Evolutionary conservation across 2,888 invertebrate genomes (phyloP).

Genomic region (Bimastos eiseni): DNA sequence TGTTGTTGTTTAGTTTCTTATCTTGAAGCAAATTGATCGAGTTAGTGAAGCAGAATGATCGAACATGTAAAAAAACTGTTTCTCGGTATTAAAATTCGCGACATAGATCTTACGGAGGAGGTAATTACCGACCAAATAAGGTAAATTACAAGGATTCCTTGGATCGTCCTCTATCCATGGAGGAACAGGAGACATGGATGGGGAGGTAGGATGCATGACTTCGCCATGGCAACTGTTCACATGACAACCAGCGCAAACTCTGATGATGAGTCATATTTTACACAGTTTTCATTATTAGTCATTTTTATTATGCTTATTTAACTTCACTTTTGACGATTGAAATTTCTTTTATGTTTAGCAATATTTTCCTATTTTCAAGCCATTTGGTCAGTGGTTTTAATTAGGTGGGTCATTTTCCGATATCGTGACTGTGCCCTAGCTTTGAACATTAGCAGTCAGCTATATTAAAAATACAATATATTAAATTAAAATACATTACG

Average conservation of each 20-base stretch:
- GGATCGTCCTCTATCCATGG: constrained; percentile 19
- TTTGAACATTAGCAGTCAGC: neutral
- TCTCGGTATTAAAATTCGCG: neutral
- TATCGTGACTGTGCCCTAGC: neutral
- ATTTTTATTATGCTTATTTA: neutral
- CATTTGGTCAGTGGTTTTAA: neutral
- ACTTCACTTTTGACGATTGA: neutral
- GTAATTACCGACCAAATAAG: neutral
- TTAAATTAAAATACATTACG: neutral
- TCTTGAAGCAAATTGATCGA: no score
- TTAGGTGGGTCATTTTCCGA: neutral
- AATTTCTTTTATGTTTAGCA: neutral
- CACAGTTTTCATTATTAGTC: no score
- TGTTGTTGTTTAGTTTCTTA: no score
- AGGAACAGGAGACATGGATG: constrained; percentile 34
- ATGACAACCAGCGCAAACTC: neutral
- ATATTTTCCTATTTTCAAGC: neutral
- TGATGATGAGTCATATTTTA: neutral
- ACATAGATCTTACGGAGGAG: neutral
- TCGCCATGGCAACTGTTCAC: neutral
- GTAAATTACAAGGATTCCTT: constrained; percentile 26
- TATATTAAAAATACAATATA: neutral
- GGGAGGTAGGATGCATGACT: constrained; percentile 24
- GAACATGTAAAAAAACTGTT: neutral
- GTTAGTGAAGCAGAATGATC: neutral